phyloP scores from a whole-genome alignment of 2,797 vertebrate genomes.

The Rhynchonycteris naso region DNA sequence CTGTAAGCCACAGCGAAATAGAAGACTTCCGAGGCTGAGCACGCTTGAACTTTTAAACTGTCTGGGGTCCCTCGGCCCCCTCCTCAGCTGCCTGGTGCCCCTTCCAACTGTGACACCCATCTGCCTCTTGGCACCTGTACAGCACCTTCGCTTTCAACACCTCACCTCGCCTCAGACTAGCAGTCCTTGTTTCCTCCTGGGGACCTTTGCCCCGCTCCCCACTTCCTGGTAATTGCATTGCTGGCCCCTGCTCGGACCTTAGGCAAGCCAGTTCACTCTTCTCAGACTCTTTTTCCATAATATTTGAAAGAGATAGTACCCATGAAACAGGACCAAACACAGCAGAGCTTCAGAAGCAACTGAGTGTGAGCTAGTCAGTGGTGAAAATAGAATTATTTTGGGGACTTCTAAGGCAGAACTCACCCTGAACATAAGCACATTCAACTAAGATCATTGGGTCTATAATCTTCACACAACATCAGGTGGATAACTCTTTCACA shows the following conservation, averaged over 20 bases:
- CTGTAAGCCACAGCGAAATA: background rate
- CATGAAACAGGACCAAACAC: background rate
- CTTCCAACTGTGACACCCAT: fast-evolving
- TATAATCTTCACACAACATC: too few species aligned
- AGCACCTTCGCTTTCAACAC: background rate
- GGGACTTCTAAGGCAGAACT: too few species aligned
- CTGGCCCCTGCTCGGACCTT: background rate
- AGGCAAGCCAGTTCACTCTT: background rate
- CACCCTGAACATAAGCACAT: too few species aligned
- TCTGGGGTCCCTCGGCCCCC: background rate
- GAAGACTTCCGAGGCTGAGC: background rate
- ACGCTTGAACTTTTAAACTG: background rate
- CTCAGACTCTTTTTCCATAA: background rate
- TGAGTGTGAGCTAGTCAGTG: background rate
- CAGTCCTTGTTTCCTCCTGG: background rate
- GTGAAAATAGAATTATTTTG: too few species aligned
- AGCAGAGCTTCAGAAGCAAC: background rate
- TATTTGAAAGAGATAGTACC: background rate
- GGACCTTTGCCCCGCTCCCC: background rate
- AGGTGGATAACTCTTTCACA: too few species aligned
- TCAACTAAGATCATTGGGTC: too few species aligned
- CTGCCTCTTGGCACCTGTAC: fast-evolving
- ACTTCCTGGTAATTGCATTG: background rate
- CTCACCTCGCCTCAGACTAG: background rate
- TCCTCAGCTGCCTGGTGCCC: background rate